Conservation (phyloP, 2,113 vertebrate species). For the Athene noctua region DNA sequence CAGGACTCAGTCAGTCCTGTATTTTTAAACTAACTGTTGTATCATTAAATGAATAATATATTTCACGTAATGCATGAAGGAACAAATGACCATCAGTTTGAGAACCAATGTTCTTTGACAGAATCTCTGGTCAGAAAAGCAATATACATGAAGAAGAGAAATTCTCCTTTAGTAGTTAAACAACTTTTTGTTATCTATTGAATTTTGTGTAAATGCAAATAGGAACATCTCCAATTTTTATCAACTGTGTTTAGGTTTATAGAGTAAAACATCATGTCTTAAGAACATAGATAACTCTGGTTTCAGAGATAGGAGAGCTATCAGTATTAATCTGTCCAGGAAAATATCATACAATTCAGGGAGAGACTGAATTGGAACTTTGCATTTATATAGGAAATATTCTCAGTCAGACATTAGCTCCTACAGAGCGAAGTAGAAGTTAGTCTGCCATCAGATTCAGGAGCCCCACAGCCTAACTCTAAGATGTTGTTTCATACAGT, state of each 20-base stretch:
- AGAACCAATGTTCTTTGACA: background rate
- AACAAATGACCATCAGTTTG: background rate
- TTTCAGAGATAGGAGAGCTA: slow-evolving; percentile 31
- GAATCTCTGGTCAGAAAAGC: background rate
- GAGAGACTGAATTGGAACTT: background rate
- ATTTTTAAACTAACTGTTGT: background rate
- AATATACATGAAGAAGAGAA: background rate
- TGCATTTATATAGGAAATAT: background rate
- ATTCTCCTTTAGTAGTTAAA: background rate
- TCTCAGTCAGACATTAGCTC: background rate
- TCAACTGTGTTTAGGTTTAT: slow-evolving; percentile 4
- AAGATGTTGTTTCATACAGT: background rate
- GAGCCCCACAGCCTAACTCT: background rate
- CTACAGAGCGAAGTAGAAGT: background rate
- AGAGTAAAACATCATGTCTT: slow-evolving; percentile 27
- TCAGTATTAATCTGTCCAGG: background rate
- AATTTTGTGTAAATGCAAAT: slow-evolving; percentile 46
- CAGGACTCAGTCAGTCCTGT: background rate
- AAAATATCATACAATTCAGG: background rate
- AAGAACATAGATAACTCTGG: slow-evolving; percentile 11
- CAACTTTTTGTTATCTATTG: background rate
- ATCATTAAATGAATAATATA: background rate
- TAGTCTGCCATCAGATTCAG: background rate
- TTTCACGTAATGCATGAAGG: background rate
- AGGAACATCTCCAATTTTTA: slow-evolving; percentile 40